Base-by-base conservation (phyloP, 2,888 invertebrate genomes). In the Leucoma salicis region DNA sequence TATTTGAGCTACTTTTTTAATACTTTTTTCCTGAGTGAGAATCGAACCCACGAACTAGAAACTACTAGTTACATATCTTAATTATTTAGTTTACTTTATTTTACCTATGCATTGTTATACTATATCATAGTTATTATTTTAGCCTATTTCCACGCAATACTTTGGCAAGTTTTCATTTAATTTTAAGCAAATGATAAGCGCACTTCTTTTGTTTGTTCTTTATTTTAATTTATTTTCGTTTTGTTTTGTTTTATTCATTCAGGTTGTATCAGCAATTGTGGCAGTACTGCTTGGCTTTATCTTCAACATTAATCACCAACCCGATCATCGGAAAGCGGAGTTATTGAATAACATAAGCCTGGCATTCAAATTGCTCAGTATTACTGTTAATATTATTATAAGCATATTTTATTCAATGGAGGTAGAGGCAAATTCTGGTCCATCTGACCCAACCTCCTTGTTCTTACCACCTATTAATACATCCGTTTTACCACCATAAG, bases 181-280 rank as follows among this genome's bases (percentile, higher is more conserved):
- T 32, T 27, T 27, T n/a, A n/a, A n/a, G n/a, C n/a, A n/a, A n/a
- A n/a, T n/a, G 2, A 3, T 21, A 21, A 21, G 6, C 6, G 21
- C 21, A 3, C 8, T 21, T 12, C 4, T 25, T 28, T 14, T 29
- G 39, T 41, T 31, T 42, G 44, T 50, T 49, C 36, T 43, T 43
- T 51, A 48, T 28, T 39, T 58, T 53, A 51, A 44, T 48, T 15
- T 16, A 15, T 15, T 8, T 14, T 52, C 44, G 43, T 42, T 50
- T 53, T 57, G 39, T 58, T 55, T 39, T 35, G 67, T 62, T 66
- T 67, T 72, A 71, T 66, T 63, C 58, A 64, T 69, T 62, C 61
- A 93, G 94, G 87, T 92, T 14, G 49, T 91, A 32, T 92, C 92
- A 66, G 92, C 92, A 16, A 73, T 92, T 37, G 83, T 93, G 24